Percentiles rank a stretch among this genome's conserved stretches.
Evolutionary conservation across 1,140 invertebrate genomes (phyloP).

Genomic region (Acyrthosiphon pisum): DNA sequence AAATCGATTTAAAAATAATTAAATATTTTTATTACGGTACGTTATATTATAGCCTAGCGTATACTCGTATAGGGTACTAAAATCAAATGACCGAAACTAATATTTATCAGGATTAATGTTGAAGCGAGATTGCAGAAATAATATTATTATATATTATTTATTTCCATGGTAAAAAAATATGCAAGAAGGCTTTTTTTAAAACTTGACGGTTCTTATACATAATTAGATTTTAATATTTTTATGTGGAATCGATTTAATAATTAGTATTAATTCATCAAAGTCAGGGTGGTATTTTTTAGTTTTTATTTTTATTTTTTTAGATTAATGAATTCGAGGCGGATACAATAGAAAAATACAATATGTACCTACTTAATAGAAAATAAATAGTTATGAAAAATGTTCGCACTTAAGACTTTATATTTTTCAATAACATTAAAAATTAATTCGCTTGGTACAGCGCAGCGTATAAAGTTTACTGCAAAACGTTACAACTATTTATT

Average conservation of each 20-base stretch:
- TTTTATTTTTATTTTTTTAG: not conserved
- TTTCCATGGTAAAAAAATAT: too few relatives aligned
- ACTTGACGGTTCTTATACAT: not conserved
- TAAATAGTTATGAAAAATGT: not conserved
- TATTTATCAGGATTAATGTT: not conserved
- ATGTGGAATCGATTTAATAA: slow-evolving; percentile 1
- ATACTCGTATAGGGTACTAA: not conserved
- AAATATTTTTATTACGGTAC: not conserved
- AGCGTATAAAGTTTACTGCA: not conserved
- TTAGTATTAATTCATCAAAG: slow-evolving; percentile 9
- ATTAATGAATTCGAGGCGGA: not conserved
- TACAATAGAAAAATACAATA: not conserved
- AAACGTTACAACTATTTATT: not conserved
- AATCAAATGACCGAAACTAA: not conserved
- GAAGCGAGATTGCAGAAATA: not conserved
- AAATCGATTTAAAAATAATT: not conserved
- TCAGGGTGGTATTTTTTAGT: not conserved
- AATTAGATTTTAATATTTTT: not conserved
- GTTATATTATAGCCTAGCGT: not conserved
- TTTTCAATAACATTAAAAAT: not conserved
- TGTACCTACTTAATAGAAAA: not conserved
- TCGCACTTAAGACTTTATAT: not conserved
- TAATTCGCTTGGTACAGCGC: not conserved
- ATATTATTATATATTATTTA: too few relatives aligned
- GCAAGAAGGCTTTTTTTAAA: not conserved